Base-by-base conservation (phyloP, 2,888 invertebrate genomes). In the Tachina grossa region DNA sequence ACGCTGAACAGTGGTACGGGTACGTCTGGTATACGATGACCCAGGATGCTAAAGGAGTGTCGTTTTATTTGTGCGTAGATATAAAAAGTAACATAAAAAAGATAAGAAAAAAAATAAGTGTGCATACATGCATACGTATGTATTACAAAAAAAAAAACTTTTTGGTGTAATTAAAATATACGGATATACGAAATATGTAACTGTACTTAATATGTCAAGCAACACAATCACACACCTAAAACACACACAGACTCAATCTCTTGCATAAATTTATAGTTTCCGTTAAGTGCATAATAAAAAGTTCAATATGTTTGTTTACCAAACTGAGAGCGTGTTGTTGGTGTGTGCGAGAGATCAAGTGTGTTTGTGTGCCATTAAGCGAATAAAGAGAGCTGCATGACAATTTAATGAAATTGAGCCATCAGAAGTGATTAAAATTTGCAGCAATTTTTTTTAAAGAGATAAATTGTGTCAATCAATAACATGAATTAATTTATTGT, bases 1-100 rank as follows among this genome's bases (percentile, higher is more conserved):
- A 94, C 92, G 87, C 92, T 92, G 89, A 93, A 93, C 80, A 93
- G 92, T 61, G 94, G 93, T 75, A 93, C 92, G 59, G 94, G 93
- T 82, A 94, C 91, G 55, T 93, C 92, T 69, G 94, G 93, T 82
- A 94, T 92, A 75, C 93, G 91, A 88, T 93, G 93, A 47, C 93
- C 94, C 41, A 93, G 91, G 69, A 93, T 89, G 87, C 94, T 93
- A 86, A n/a, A 16, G 6, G 31, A 63, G 22, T 53, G 14, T 41
- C 65, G 43, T 45, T 31, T 9, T 22, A 45, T 53, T 69, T 63
- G 41, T 72, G 47, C 19, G 61, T 61, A 49, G n/a, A 19, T 19
- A 13, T 66, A 72, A 68, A 9, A 72, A 43, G 59, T 11, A 75
- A 19, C 45, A 61, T 43, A n/a, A 76, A 61, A 68, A 45, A 69